phyloP scores from a whole-genome alignment of 2,888 invertebrate genomes.

The Lithosia quadra region DNA sequence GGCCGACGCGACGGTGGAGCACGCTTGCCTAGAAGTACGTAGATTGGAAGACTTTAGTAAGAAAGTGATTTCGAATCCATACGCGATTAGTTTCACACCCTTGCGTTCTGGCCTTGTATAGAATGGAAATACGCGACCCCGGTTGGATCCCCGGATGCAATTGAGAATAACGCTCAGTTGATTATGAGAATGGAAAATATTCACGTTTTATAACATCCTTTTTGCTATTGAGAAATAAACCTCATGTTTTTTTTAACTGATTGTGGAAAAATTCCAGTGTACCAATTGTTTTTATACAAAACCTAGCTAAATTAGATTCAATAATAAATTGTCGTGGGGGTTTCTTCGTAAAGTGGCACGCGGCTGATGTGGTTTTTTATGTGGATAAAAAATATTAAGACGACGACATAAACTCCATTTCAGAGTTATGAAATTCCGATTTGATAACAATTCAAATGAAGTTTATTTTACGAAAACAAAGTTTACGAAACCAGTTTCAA shows the following conservation, averaged over 20 bases:
- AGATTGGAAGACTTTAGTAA: neutral
- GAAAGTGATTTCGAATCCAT: neutral
- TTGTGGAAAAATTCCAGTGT: no score
- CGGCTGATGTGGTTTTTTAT: neutral
- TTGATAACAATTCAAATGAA: no score
- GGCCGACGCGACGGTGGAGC: no score
- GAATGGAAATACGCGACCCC: neutral
- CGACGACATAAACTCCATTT: neutral
- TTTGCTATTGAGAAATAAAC: neutral
- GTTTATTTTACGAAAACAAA: no score
- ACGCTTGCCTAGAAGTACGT: no score
- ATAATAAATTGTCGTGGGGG: no score
- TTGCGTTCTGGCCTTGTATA: neutral
- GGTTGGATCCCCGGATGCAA: neutral
- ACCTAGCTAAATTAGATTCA: no score
- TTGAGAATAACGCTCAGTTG: neutral
- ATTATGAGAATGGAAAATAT: neutral
- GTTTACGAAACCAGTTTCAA: no score
- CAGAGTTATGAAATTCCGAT: neutral
- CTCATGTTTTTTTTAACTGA: no score
- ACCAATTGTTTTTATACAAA: no score
- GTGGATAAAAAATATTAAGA: neutral
- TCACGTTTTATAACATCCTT: neutral
- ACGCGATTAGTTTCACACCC: neutral
- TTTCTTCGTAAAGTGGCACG: neutral